Conservation (phyloP, 2,888 invertebrate species). For the Hofmannophila pseudospretella region DNA sequence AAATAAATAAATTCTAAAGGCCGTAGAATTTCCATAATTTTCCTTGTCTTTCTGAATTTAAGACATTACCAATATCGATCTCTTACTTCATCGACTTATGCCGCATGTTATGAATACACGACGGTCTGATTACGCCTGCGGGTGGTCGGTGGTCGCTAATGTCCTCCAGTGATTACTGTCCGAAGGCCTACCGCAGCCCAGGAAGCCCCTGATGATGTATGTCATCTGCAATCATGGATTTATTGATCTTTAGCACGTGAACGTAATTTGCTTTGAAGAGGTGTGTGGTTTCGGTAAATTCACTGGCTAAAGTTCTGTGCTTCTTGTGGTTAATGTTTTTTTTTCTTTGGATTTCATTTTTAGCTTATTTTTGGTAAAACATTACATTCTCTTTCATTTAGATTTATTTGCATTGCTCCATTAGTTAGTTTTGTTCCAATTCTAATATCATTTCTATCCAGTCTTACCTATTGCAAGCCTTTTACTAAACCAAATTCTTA, state of each 20-base stretch:
- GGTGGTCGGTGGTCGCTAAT: constrained; percentile 9
- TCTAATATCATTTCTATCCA: too few relatives aligned
- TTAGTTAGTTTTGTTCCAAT: too few relatives aligned
- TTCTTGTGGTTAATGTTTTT: too few relatives aligned
- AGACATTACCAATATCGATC: constrained; percentile 1
- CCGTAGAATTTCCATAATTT: too few relatives aligned
- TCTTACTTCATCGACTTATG: not conserved
- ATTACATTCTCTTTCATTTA: too few relatives aligned
- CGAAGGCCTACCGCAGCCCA: constrained; percentile 5
- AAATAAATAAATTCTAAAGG: too few relatives aligned
- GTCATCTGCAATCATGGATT: constrained; percentile 1
- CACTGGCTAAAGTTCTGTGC: too few relatives aligned
- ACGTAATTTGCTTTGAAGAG: not conserved
- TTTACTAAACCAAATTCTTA: not conserved
- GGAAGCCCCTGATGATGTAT: constrained; percentile 3
- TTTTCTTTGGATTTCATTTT: too few relatives aligned
- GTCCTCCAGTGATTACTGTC: constrained; percentile 6
- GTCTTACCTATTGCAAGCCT: not conserved
- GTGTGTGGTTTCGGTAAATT: not conserved
- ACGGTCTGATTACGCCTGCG: constrained; percentile 5
- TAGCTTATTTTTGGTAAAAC: too few relatives aligned
- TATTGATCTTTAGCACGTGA: constrained; percentile 4
- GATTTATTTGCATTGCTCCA: too few relatives aligned
- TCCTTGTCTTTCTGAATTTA: not conserved
- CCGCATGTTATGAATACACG: not conserved